Conservation (phyloP, 2,113 vertebrate genomes). For the Propithecus coquereli region DNA sequence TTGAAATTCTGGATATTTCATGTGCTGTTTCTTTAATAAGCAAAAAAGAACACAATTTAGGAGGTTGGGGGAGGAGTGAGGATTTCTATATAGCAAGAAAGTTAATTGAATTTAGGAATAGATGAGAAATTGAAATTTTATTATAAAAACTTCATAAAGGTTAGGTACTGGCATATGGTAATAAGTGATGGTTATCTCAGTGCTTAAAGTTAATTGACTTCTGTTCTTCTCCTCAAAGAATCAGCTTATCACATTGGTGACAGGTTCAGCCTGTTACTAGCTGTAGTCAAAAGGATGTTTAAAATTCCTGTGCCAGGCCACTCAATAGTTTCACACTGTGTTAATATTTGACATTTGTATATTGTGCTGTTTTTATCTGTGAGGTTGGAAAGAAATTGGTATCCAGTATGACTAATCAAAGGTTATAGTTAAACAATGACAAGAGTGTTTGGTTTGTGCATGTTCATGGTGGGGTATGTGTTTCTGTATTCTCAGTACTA, state of each 20-base stretch:
- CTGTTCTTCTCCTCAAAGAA: conserved; percentile 20
- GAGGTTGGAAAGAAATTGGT: conserved; percentile 29
- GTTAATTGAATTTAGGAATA: conserved; percentile 45
- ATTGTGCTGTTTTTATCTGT: conserved; percentile 47
- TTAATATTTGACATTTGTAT: conserved; percentile 70
- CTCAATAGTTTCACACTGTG: conserved; percentile 45
- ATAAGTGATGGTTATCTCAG: conserved; percentile 21
- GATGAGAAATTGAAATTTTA: conserved; percentile 51
- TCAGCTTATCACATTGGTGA: conserved; percentile 54
- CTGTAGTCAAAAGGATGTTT: conserved; percentile 46
- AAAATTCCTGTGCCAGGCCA: conserved; percentile 50
- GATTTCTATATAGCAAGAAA: conserved; percentile 22
- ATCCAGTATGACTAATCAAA: conserved; percentile 44
- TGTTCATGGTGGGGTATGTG: neutral
- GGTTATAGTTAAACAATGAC: conserved; percentile 27
- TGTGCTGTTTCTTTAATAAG: neutral
- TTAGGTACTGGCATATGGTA: conserved; percentile 10
- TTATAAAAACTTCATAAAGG: conserved; percentile 25
- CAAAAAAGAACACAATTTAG: neutral
- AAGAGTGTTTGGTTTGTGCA: neutral
- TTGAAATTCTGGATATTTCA: neutral
- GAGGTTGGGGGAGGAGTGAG: neutral
- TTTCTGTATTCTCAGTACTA: conserved; percentile 23
- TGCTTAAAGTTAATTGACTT: conserved; percentile 55
- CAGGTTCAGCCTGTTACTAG: conserved; percentile 58